Evolutionary conservation across 2,888 invertebrate species (phyloP), one percentile per base, ranked within the genome.

Genomic region (Apamea anceps): DNA sequence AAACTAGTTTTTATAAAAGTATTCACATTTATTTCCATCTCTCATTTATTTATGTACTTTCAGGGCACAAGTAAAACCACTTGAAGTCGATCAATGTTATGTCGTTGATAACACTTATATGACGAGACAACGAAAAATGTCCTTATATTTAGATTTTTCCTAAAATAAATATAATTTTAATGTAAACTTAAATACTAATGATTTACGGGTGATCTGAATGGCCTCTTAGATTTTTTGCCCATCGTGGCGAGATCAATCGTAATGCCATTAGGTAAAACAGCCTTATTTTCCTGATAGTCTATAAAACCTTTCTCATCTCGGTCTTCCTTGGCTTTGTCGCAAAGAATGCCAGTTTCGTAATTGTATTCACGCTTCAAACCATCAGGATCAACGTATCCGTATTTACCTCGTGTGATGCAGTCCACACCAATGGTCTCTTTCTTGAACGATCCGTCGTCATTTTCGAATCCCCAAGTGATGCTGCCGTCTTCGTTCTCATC

Each of bases 401-500:
- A 99, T 92, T 98, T 98, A 71, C 98, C 98, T 85, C 98, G 97
- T 21, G 98, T 98, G 81, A 98, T 94, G 91, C 98, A 98, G 93
- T 99, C 98, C 21, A 97, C 96, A 68, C 99, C 99, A 88, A 98
- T 98, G 15, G 98, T 97, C 96, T 99, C 98, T 93, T 99, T 98
- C 93, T 99, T 99, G 94, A 98, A 99, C 3, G 98, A 98, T 42
- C 99, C 99, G 91, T 99, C 99, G 90, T 98, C 98, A 93, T 99
- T 98, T 94, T 99, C 98, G 91, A 98, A 99, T 72, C 99, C 99
- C 99, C 99, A 99, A 0, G 98, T 98, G 89, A 99, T 99, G 92
- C 98, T 98, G 65, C 98, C 98, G 89, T 98, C 98, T 48, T 97
- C 97, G 91, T 98, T 98, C 93, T 98, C 98, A 67, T 98, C 98